phyloP scores from a whole-genome alignment of 2,888 invertebrate genomes.

The Exephanes ischioxanthus region DNA sequence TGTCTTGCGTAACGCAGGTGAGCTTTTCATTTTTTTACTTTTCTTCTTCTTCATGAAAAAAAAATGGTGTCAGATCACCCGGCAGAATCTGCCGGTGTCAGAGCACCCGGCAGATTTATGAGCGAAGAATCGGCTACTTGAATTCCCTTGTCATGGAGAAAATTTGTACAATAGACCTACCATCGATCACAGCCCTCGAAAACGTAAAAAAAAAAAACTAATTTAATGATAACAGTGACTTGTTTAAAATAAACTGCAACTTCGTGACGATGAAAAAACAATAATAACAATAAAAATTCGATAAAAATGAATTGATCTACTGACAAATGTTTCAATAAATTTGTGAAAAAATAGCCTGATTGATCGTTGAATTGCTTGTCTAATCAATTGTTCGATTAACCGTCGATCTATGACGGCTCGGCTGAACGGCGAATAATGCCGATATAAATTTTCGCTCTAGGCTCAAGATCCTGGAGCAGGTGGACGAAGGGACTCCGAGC shows the following conservation, averaged over 20 bases:
- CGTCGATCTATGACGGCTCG: background rate
- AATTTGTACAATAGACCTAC: no score
- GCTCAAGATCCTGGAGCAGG: constrained; percentile 70
- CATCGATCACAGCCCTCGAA: no score
- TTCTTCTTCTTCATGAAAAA: background rate
- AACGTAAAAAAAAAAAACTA: no score
- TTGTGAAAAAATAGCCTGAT: background rate
- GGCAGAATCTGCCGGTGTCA: no score
- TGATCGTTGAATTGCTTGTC: background rate
- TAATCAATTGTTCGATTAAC: background rate
- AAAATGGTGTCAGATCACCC: background rate
- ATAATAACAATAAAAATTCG: no score
- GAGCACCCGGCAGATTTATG: background rate
- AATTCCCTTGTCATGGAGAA: background rate
- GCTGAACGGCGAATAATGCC: background rate
- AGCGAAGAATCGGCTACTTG: background rate
- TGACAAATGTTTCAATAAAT: background rate
- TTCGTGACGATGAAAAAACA: no score
- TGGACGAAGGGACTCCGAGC: constrained; percentile 85
- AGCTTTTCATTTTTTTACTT: constrained; percentile 13
- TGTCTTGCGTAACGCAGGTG: constrained; percentile 84
- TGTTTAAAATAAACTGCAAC: no score
- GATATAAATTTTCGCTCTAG: constrained; percentile 42
- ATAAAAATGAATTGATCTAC: background rate
- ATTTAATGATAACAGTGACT: no score